Evolutionary conservation across 30 jellyfish, hydroid and myxozoan species (phyloP), one percentile per base, ranked within the genome.

Genomic region (Clytia hemisphaerica): DNA sequence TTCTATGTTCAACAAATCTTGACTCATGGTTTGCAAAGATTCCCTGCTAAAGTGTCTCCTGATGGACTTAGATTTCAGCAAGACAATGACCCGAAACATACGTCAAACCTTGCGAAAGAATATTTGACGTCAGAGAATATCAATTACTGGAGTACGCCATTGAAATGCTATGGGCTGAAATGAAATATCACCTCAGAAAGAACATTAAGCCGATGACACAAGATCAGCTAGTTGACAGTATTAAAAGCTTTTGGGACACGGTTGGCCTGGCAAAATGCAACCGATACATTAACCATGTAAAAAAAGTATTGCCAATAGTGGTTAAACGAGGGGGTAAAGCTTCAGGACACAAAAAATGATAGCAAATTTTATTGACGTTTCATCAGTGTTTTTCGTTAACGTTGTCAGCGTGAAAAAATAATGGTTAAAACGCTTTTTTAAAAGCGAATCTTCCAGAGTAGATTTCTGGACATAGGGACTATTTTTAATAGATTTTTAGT

Each of bases 11-110:
- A 50, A 21, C 28, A 50, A 28, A 50, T 50, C 6, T 28, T 50
- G 27, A 14, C 14, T 6, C 14, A 50, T 28, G 14, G 65, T 28
- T 21, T 50, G 10, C 14, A 50, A 21, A 10, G 10, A 9, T 50
- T 28, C 14, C 65, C 22, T 21, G 65, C 14, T 6, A 7, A 28
- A 28, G 14, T 50, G 65, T 50, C 15, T 21, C 65, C 65, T 7
- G 65, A 50, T 6, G 65, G 65, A 14, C 65, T 9, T 50, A 15
- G 65, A 6, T 50, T 50, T 21, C 65, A 50, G 65, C 65, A 50
- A 28, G 65, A 50, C 27, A 50, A 50, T 21, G 65, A 50, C 27
- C 65, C 65, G 22, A 50, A 14, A 28, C 65, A 50, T 21, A 50
- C 65, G 22, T 50, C 65, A 14, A 50, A 6, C 22, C 22, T 50